Base-by-base conservation (phyloP, 1,140 invertebrate species). In the Orussus abietinus region DNA sequence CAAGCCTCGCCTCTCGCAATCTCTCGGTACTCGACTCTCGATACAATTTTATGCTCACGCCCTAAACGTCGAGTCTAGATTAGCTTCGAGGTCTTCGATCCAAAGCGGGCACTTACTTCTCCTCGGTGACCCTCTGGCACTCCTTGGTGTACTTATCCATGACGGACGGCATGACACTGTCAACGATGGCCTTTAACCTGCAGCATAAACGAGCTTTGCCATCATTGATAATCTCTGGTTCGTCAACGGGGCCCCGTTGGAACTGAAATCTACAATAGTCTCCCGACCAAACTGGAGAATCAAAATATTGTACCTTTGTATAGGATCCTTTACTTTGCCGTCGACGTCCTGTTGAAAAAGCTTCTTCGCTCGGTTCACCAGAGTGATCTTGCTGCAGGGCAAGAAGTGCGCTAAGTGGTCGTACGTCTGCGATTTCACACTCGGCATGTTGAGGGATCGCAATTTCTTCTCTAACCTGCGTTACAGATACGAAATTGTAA, bases 311-410 rank as follows among this genome's bases (percentile, higher is more conserved):
- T 68, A 75, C 74, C 57, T 66, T 40, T 62, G 45, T 38, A 74
- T 58, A 6, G 78, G 75, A 49, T 75, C 71, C 42, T 72, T 76
- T 3, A 84, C 62, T 54, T 75, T 77, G 42, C 74, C 63, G 64
- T 80, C 65, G 33, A 81, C 79, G 49, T 81, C 75, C 39, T 80
- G 76, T 2, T 80, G 57, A 22, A 77, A 67, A 7, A 86, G 64
- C 57, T 80, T 83, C 59, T 84, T 85, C 13, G 80, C 80, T 35
- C 82, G 72, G 52, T 80, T 83, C 13, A 80, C 66, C 18, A 87
- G 63, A 3, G 81, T 83, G 31, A 81, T 77, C 66, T 84, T 85
- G n/a, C 77, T 79, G 61, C 80, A 83, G 17, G 79, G 77, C 29
- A 86, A 63, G 62, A 78, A 81, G 4, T 72, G 69, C 3, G 82